These are phyloP conservation scores for Dorcus hopei DNA, from an alignment of 2,888 invertebrate species.

Conservation along the genomic window DNA sequence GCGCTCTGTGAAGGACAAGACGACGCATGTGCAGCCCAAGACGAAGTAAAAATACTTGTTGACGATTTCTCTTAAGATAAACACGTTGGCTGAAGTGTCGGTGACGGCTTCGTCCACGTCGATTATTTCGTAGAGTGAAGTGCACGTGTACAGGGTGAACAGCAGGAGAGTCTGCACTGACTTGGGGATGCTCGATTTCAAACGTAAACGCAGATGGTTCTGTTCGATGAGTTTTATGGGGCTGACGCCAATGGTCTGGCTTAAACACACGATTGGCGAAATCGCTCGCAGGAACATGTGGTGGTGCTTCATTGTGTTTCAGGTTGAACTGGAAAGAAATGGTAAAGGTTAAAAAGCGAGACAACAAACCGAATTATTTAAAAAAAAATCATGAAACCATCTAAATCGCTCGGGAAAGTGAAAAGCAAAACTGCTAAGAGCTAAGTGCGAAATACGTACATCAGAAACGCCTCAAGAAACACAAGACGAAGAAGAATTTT, in stretches of 20 bases:
- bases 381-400: too few species aligned
- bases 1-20: constrained; percentile 2
- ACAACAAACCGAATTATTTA: too few species aligned
- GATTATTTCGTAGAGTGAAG: constrained; percentile 3
- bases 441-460: too few species aligned
- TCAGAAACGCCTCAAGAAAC: too few species aligned
- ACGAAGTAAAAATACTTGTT: constrained; percentile 11
- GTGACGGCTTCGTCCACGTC: background rate
- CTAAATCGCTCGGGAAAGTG: too few species aligned
- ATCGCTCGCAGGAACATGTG: constrained; percentile 1
- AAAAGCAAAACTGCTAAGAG: too few species aligned
- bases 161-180: constrained; percentile 7
- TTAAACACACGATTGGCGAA: constrained; percentile 7
- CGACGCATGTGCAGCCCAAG: constrained; percentile 11
- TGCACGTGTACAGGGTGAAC: background rate
- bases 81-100: constrained; percentile 9
- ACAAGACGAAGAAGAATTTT: too few species aligned
- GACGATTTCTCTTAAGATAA: constrained; percentile 12
- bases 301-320: background rate
- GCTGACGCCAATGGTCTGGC: constrained; percentile 11
- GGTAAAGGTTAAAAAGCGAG: too few species aligned
- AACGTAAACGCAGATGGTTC: background rate
- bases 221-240: constrained; percentile 1
- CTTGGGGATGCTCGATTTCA: constrained; percentile 9
- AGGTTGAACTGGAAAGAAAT: background rate